Percentiles rank a stretch among this genome's conserved stretches.
Evolutionary conservation across 2,113 vertebrate species (phyloP).

Genomic region (Diglossa brunneiventris): DNA sequence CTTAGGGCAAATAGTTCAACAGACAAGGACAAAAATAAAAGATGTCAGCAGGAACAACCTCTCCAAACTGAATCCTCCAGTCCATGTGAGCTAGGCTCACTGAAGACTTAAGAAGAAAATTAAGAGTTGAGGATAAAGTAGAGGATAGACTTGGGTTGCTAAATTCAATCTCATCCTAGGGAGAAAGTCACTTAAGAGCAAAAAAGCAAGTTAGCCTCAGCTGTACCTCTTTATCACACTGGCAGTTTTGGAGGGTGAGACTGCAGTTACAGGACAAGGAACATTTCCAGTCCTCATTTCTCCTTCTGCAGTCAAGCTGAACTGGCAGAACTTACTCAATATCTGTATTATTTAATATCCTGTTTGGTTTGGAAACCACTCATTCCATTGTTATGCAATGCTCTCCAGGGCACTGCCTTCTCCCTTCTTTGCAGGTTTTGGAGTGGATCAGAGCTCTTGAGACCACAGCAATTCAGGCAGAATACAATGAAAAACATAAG

Average conservation of each 20-base stretch:
- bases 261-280: background rate
- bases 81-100: background rate
- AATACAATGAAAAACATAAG: background rate
- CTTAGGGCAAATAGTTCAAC: background rate
- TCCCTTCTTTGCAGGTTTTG: background rate
- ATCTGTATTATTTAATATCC: conserved; percentile 10
- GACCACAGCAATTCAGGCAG: background rate
- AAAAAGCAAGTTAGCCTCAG: background rate
- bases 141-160: background rate
- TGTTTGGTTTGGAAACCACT: background rate
- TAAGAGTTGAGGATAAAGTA: background rate
- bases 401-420: background rate
- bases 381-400: background rate
- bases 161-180: background rate
- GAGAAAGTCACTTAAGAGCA: background rate
- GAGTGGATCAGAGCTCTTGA: background rate
- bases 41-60: background rate
- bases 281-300: background rate
- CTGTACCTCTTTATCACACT: background rate
- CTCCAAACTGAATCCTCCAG: background rate
- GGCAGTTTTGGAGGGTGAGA: background rate
- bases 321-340: background rate
- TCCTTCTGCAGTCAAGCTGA: background rate
- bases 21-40: background rate
- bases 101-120: background rate